Conservation (phyloP, 2,888 invertebrate genomes). For the Heliconius erato region DNA sequence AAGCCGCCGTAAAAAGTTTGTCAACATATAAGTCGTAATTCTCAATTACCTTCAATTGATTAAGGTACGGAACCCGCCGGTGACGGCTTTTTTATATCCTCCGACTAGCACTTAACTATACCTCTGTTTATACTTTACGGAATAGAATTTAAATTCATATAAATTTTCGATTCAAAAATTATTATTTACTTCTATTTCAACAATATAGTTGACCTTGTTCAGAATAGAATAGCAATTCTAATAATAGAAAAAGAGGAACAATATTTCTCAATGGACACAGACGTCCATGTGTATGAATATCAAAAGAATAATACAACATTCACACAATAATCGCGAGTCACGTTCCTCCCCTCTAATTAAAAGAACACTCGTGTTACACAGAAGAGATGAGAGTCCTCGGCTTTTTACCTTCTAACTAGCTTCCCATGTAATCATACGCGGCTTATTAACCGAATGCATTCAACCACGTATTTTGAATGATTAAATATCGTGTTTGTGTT, state of each 20-base stretch:
- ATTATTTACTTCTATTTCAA: neutral
- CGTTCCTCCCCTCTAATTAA: constrained; percentile 41
- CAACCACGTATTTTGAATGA: constrained; percentile 17
- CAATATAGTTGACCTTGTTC: constrained; percentile 11
- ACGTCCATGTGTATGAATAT: constrained; percentile 23
- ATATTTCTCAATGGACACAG: constrained; percentile 21
- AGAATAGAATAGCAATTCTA: neutral
- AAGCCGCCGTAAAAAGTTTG: too few species aligned
- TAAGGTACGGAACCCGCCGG: too few species aligned
- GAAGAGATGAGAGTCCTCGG: constrained; percentile 36
- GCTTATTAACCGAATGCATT: constrained; percentile 37
- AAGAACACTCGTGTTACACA: constrained; percentile 37
- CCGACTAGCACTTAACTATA: too few species aligned
- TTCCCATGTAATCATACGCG: constrained; percentile 33
- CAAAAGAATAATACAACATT: constrained; percentile 38
- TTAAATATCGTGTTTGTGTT: constrained; percentile 6
- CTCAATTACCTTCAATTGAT: too few species aligned
- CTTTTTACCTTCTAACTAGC: constrained; percentile 41
- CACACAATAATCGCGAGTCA: constrained; percentile 39
- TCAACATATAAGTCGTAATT: too few species aligned
- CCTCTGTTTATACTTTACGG: too few species aligned
- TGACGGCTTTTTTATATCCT: too few species aligned
- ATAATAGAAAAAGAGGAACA: constrained; percentile 2
- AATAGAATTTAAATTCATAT: neutral
- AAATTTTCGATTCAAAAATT: neutral